These are phyloP conservation scores for Temnothorax curvispinosus DNA, from an alignment of 1,140 invertebrate genomes.

Conservation along the genomic window DNA sequence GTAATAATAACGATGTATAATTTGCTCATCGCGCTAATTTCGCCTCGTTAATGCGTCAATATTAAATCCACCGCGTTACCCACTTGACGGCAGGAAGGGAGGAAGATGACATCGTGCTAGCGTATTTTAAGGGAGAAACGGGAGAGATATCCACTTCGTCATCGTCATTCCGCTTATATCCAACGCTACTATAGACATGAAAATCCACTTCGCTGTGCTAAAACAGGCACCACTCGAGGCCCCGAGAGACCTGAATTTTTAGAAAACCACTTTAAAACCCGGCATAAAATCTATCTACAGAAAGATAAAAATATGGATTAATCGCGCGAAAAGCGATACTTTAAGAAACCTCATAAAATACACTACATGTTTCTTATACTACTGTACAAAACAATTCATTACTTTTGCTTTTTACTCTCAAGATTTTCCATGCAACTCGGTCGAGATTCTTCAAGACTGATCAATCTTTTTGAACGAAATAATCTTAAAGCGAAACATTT, in stretches of 20 bases:
- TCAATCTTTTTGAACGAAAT: neutral
- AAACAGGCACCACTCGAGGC: slow-evolving; percentile 61
- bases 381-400: neutral
- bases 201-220: slow-evolving; percentile 61
- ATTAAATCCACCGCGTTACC: neutral
- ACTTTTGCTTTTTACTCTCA: neutral
- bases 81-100: neutral
- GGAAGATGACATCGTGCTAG: neutral
- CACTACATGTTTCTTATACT: neutral
- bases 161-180: slow-evolving; percentile 45
- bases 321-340: neutral
- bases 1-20: slow-evolving; percentile 24
- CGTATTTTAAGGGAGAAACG: neutral
- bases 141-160: neutral
- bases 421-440: neutral
- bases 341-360: neutral
- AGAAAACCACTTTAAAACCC: neutral
- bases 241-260: slow-evolving; percentile 24
- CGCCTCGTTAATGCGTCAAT: slow-evolving; percentile 20
- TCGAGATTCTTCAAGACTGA: neutral
- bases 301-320: slow-evolving; percentile 1
- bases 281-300: neutral
- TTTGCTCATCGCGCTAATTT: slow-evolving; percentile 9
- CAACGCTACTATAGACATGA: slow-evolving; percentile 26
- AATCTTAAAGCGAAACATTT: slow-evolving; percentile 12